Conservation (phyloP, 2,888 invertebrate genomes). For the Lutraria lutraria region DNA sequence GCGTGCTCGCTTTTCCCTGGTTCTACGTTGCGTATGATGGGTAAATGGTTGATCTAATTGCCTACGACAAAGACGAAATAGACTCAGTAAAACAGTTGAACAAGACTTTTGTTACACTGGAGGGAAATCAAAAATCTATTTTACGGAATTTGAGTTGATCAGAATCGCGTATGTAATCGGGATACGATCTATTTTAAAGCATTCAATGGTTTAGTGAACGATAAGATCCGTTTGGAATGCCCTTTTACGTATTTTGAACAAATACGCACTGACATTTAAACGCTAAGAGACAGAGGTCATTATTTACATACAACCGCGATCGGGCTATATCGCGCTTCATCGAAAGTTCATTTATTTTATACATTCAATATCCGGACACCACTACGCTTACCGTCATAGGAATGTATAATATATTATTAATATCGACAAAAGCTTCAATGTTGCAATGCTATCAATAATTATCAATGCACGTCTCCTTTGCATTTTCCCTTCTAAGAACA, state of each 20-base stretch:
- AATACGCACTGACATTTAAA: not conserved
- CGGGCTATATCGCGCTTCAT: not conserved
- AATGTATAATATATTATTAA: not conserved
- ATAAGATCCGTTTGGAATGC: not conserved
- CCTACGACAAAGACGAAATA: not conserved
- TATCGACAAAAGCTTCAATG: constrained; percentile 7
- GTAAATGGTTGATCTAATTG: not conserved
- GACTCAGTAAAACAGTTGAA: not conserved
- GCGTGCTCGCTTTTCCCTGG: not conserved
- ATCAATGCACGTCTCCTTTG: not conserved
- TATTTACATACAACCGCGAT: not conserved
- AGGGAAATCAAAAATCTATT: not conserved
- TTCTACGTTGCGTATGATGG: not conserved
- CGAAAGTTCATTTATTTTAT: not conserved
- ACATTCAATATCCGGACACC: not conserved
- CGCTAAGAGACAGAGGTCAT: not conserved
- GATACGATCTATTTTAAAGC: not conserved
- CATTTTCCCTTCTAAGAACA: no score
- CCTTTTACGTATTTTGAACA: not conserved
- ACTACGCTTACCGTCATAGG: not conserved
- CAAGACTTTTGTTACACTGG: constrained; percentile 4
- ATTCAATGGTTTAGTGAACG: not conserved
- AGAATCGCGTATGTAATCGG: not conserved
- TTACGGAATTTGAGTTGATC: not conserved
- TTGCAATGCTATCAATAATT: not conserved